Base-by-base conservation (phyloP, 1,140 invertebrate species). In the Bombus ignitus region DNA sequence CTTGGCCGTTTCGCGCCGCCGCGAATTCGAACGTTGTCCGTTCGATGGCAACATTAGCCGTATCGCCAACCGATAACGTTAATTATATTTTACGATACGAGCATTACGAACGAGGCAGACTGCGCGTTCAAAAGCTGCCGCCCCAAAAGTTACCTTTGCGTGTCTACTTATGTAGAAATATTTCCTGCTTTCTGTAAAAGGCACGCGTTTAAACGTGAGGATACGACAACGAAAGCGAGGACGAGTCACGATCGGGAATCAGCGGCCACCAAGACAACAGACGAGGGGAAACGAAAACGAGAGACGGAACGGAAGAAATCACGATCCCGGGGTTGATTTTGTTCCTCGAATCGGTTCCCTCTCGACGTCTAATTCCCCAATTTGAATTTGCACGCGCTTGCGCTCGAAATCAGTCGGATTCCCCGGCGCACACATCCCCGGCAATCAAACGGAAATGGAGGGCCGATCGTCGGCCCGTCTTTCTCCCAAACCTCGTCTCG, bases 311-410 rank as follows among this genome's bases (percentile, higher is more conserved):
- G 2, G 39, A 72, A 44, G 39, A 13, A 18, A 72, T 68, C 82
- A 73, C 42, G 42, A 73, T 73, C 71, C 12, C 37, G 15, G n/a
- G 73, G 22, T 88, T 78, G 83, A 83, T 83, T 84, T 59, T 28
- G 62, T 84, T 90, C 79, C 57, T 78, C 83, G 82, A 87, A 82
- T 74, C 82, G 66, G n/a, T 66, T 15, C 12, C 39, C 68, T 74
- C 72, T 76, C 73, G 76, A 81, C 83, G 82, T 88, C 92, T 92
- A 92, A 92, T 92, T 92, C 91, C 65, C 86, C 91, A 92, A 92
- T 92, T 92, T 92, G 85, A 91, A 90, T 90, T 90, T 86, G 85
- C 77, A 84, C 89, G 86, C 83, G 83, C 82, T 65, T 83, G 82
- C 81, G 75, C 84, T 82, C 85, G 73, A 88, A 79, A 88, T 89